Evolutionary conservation across 2,797 vertebrate species (phyloP), one percentile per base, ranked within the genome.

Genomic region (Smutsia temminckii): DNA sequence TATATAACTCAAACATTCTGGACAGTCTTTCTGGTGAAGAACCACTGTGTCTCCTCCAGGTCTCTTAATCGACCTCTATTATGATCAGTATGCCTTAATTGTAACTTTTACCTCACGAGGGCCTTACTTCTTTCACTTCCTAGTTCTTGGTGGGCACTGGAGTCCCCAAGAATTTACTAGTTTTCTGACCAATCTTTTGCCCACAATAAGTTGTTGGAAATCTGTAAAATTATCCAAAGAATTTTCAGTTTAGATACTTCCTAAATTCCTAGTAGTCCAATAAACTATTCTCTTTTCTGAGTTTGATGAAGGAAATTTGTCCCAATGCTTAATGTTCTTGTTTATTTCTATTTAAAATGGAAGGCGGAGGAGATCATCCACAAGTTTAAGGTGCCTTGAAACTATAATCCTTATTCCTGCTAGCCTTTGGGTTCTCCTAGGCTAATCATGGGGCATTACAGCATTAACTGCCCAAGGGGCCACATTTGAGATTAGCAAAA

Each of bases 191-290:
- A 77, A 88, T 77, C 13, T 51, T 86, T 91, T 72, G 14, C n/a
- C 34, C 34, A 27, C 2, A 42, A 81, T 84, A 69, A 21, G 37
- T 2, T 42, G 71, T 42, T 68, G 37, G 18, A 75, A 86, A 79
- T 85, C 14, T 74, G 8, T 74, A 78, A 5, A 91, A 57, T 78
- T 80, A 93, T n/a, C 64, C 16, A 25, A 94, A 88, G 16, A 95
- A 80, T 83, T 93, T 83, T 93, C 7, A 57, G n/a, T 85, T 68
- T 68, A 90, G 49, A 66, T 40, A 69, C 34, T 78, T 91, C 25
- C 71, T 13, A 75, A 8, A 49, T 64, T 81, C 49, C 83, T 51
- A 51, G 2, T 20, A 49, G 40, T 25, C 59, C 71, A 11, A 32
- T 84, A 53, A 71, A 72, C 71, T 68, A 40, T 40, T 69, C 53